Evolutionary conservation across 2,113 vertebrate species (phyloP), one percentile per base, ranked within the genome.

Genomic region (Callaeas wilsoni): DNA sequence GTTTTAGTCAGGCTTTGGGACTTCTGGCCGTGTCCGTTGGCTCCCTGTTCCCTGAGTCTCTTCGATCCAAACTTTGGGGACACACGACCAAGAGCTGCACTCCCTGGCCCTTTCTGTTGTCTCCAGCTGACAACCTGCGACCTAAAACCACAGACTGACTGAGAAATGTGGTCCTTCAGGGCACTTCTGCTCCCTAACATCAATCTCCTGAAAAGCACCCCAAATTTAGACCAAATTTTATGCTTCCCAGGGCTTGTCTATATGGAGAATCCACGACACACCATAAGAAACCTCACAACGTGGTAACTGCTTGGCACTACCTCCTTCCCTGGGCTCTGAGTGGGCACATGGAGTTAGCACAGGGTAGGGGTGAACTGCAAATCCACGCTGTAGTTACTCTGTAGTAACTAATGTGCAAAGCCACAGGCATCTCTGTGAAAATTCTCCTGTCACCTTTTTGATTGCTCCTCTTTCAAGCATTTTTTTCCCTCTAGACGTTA

Each of bases 1-100:
- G 5, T 74, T 94, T 77, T 41, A 78, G 46, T 35, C 94, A 87
- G 93, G 96, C 93, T 92, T 21, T 70, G 90, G 81, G 90, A 90
- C 89, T 89, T 74, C 90, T 69, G 93, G 89, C 91, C 86, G 64
- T 16, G 56, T 77, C 89, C 91, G 17, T 16, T 50, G 87, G 93
- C 94, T 96, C 94, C n/a, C 83, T 2, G 88, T 93, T 96, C 93
- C n/a, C 83, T 2, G 90, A 96, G 68, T 39, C 60, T 87, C 79
- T 78, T 76, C 46, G 62, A 68, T 10, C 60, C 65, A 6, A 86
- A 27, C 56, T 84, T 73, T 73, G 88, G 27, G 21, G 82, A 35
- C 67, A 16, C 37, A 2, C 0, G 7, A 26, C n/a, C 55, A 6
- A 57, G 85, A 67, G 71, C 90, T 87, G 86, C 94, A 7, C 53